Percentiles rank a stretch among this genome's conserved stretches.
Conservation (phyloP, 1,140 invertebrate genomes). For the Camponotus pennsylvanicus region DNA sequence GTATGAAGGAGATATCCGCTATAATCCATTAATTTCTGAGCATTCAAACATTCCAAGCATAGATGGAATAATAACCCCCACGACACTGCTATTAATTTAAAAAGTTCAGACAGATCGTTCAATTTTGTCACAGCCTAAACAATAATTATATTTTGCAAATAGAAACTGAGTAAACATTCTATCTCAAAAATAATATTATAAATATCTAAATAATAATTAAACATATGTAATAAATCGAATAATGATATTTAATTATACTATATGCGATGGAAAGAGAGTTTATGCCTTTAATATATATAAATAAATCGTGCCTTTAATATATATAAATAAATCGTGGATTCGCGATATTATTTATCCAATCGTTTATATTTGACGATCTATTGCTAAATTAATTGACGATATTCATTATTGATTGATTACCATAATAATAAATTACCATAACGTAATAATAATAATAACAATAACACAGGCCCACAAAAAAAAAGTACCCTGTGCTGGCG, state of each 20-base stretch:
- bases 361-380: neutral
- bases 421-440: neutral
- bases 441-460: neutral
- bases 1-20: slow-evolving; percentile 42
- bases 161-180: neutral
- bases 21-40: slow-evolving; percentile 54
- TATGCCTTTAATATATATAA: neutral
- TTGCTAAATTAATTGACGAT: slow-evolving; percentile 1
- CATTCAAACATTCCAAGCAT: slow-evolving; percentile 56
- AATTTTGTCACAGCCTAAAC: slow-evolving; percentile 31
- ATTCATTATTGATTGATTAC: neutral
- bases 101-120: slow-evolving; percentile 18
- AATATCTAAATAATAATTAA: neutral
- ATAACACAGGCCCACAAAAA: too few relatives aligned
- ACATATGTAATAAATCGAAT: neutral
- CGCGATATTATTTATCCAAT: neutral
- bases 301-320: neutral
- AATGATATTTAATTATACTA: neutral
- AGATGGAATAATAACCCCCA: slow-evolving; percentile 35
- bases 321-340: neutral
- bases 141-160: slow-evolving; percentile 1
- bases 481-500: too few relatives aligned
- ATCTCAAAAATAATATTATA: neutral
- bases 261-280: neutral
- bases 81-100: slow-evolving; percentile 21